Evolutionary conservation across 2,797 vertebrate genomes (phyloP), one percentile per base, ranked within the genome.

Genomic region (Cetoscarus ocellatus): DNA sequence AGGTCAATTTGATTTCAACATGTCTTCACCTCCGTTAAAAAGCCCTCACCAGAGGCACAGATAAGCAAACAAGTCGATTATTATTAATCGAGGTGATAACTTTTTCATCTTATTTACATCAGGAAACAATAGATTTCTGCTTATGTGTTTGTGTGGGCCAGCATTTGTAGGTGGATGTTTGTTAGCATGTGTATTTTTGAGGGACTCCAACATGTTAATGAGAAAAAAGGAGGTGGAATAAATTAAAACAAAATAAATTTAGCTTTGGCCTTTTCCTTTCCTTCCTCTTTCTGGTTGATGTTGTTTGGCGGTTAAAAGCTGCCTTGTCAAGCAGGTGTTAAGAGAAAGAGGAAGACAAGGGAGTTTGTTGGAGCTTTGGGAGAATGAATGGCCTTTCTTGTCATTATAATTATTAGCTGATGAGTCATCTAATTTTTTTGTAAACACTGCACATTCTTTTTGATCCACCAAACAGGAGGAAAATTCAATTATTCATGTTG

Each of bases 251-350:
- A 80, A 57, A 60, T 64, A 64, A 88, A 87, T 84, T 77, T 73
- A 59, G 58, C 79, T 88, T 85, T 91, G 77, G 42, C 51, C 15
- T 58, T 70, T 44, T 40, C 61, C 49, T 38, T 49, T 17, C 12
- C 55, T 80, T 74, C 74, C 40, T 79, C 73, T 78, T 84, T 49
- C 34, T 27, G 47, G 53, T 79, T 75, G 53, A 69, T 74, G 62
- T 56, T 70, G 65, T 82, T 90, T 67, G 80, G 54, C 27, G 12
- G 57, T 77, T 84, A 69, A 80, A 86, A 80, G 78, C 75, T 39
- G 54, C 58, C 69, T 76, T 55, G 39, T 77, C 58, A 90, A 84
- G 68, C 84, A 90, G 89, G 85, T 88, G 86, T 88, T 90, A 91
- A 87, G 82, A 88, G 81, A 65, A 56, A 83, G 74, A 78, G 79